phyloP scores from a whole-genome alignment of 2,888 invertebrate species.

The Gisinianus flammeolus region DNA sequence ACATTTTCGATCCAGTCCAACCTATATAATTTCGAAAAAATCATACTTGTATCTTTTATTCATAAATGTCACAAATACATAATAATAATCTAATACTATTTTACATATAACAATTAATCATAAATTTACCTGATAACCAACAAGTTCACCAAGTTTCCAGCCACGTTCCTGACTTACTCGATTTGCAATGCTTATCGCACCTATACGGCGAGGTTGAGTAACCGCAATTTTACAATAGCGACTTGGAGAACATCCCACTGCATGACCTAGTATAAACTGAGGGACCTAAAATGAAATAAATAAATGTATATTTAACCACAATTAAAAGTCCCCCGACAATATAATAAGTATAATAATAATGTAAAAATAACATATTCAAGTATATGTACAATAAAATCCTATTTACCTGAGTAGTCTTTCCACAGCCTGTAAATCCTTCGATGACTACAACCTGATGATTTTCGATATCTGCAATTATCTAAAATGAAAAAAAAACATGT shows the following conservation, averaged over 20 bases:
- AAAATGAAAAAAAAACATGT: too few relatives aligned
- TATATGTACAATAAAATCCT: too few relatives aligned
- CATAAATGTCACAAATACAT: too few relatives aligned
- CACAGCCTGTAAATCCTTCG: conserved; percentile 77
- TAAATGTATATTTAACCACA: not conserved
- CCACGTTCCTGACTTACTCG: conserved; percentile 84
- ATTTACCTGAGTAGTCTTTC: conserved; percentile 65
- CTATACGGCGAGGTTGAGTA: conserved; percentile 92
- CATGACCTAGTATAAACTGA: conserved; percentile 86
- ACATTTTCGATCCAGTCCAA: conserved; percentile 50
- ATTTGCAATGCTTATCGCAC: conserved; percentile 86
- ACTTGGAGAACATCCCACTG: conserved; percentile 67
- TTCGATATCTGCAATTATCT: too few relatives aligned
- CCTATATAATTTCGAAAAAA: conserved; percentile 40
- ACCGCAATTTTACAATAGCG: conserved; percentile 80
- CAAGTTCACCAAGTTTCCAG: conserved; percentile 81
- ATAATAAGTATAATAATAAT: not conserved
- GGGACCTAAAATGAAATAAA: conserved; percentile 70
- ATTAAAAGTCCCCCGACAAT: not conserved
- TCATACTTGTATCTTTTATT: too few relatives aligned
- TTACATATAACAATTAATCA: too few relatives aligned
- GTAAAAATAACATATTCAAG: too few relatives aligned
- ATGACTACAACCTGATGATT: conserved; percentile 79
- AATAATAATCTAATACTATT: conserved; percentile 6
- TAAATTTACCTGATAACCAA: conserved; percentile 87